Evolutionary conservation across 2,797 vertebrate genomes (phyloP).

Genomic region (Phrynocephalus guinanensis): DNA sequence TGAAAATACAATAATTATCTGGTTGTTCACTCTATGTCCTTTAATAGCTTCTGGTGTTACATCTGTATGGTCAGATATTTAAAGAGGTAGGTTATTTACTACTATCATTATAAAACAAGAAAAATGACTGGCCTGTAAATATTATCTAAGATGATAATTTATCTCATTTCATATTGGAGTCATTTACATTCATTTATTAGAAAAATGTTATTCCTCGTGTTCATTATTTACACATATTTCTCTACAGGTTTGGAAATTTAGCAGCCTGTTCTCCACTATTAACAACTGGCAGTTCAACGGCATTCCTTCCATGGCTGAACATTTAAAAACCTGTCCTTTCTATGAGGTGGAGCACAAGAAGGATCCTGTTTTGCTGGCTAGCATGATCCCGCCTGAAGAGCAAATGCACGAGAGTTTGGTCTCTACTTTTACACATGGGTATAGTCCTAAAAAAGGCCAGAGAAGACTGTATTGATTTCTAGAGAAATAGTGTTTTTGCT

Average conservation of each 20-base stretch:
- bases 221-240: slow-evolving; percentile 5
- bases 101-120: neutral
- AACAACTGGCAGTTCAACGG: slow-evolving; percentile 86
- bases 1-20: neutral
- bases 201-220: neutral
- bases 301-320: slow-evolving; percentile 86
- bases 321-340: slow-evolving; percentile 91
- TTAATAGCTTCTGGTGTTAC: neutral
- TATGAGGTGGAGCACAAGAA: slow-evolving; percentile 83
- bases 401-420: slow-evolving; percentile 78
- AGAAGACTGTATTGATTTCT: slow-evolving; percentile 2
- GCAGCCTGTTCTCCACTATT: slow-evolving; percentile 90
- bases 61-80: neutral
- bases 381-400: slow-evolving; percentile 79
- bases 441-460: slow-evolving; percentile 11
- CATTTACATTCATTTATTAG: neutral
- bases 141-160: neutral
- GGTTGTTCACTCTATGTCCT: neutral
- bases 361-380: slow-evolving; percentile 84
- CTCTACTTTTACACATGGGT: slow-evolving; percentile 48
- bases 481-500: neutral
- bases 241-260: slow-evolving; percentile 92
- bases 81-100: neutral
- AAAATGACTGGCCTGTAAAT: neutral
- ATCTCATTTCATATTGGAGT: neutral